phyloP scores from a whole-genome alignment of 2,797 vertebrate genomes.

The Anisognathus igniventris region DNA sequence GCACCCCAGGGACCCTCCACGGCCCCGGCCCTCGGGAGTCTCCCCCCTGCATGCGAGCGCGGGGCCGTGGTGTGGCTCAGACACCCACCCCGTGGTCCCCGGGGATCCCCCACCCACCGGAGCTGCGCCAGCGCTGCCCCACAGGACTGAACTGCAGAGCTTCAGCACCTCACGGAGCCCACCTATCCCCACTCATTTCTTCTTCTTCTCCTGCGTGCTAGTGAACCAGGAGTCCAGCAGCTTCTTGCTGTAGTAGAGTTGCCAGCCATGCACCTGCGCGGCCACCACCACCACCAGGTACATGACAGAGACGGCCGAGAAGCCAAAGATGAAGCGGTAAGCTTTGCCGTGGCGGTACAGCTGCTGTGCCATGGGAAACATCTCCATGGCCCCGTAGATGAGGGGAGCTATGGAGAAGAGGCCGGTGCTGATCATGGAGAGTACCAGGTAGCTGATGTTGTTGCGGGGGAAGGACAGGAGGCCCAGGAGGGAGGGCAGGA shows the following conservation, averaged over 20 bases:
- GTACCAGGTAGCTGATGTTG: conserved; percentile 96
- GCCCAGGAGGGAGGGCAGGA: conserved; percentile 85
- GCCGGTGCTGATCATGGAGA: conserved; percentile 93
- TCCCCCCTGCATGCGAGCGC: neutral
- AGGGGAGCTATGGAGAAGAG: conserved; percentile 91
- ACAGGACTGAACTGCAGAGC: neutral
- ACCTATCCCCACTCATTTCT: conserved; percentile 76
- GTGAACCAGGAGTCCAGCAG: conserved; percentile 95
- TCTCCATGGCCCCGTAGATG: conserved; percentile 94
- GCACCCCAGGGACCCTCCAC: neutral
- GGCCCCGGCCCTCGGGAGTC: neutral
- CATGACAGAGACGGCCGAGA: conserved; percentile 90
- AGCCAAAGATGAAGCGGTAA: conserved; percentile 94
- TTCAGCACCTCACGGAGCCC: neutral
- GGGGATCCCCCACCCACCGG: neutral
- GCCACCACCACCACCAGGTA: conserved; percentile 89
- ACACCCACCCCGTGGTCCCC: neutral
- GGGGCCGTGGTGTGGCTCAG: neutral
- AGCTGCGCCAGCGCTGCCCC: neutral
- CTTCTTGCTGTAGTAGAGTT: conserved; percentile 97
- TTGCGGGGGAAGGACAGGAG: conserved; percentile 91
- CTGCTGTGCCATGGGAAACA: conserved; percentile 95
- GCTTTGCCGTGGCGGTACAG: conserved; percentile 93
- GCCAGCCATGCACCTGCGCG: conserved; percentile 93
- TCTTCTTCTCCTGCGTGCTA: conserved; percentile 94